phyloP scores from a whole-genome alignment of 2,113 vertebrate genomes.

The Phrynocephalus versicolor region DNA sequence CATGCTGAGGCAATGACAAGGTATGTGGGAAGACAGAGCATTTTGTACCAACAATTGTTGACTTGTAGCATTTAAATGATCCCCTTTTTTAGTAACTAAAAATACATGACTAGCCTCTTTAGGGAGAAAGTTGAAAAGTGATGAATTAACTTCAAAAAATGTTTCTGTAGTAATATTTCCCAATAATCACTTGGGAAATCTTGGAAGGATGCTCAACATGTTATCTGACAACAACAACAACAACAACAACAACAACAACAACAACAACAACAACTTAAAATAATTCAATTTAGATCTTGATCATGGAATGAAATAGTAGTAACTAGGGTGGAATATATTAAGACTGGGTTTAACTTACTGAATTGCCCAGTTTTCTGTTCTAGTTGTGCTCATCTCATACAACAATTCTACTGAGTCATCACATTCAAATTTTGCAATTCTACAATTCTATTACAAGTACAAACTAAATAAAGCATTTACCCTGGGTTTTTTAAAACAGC shows the following conservation, averaged over 20 bases:
- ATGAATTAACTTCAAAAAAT: not conserved
- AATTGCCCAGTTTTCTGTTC: not conserved
- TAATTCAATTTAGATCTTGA: no score
- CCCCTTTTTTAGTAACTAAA: not conserved
- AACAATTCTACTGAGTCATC: constrained; percentile 15
- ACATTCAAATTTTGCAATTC: constrained; percentile 39
- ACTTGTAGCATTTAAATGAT: no score
- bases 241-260: no score
- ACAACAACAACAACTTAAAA: no score
- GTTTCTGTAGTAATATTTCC: not conserved
- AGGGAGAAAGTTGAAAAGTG: not conserved
- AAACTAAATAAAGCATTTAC: constrained; percentile 47
- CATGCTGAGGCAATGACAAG: not conserved
- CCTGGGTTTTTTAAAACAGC: constrained; percentile 30
- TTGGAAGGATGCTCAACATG: no score
- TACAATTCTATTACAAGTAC: constrained; percentile 49
- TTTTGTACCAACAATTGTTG: not conserved
- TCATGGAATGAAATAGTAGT: no score
- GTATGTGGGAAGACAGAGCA: not conserved
- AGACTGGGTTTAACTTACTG: constrained; percentile 12
- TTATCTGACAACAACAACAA: no score
- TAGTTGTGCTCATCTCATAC: not conserved
- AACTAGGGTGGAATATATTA: constrained; percentile 5
- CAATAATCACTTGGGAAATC: no score
- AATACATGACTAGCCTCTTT: not conserved